These are phyloP conservation scores for Drosophila sordidula DNA, from an alignment of 2,888 invertebrate species.

Conservation along the genomic window DNA sequence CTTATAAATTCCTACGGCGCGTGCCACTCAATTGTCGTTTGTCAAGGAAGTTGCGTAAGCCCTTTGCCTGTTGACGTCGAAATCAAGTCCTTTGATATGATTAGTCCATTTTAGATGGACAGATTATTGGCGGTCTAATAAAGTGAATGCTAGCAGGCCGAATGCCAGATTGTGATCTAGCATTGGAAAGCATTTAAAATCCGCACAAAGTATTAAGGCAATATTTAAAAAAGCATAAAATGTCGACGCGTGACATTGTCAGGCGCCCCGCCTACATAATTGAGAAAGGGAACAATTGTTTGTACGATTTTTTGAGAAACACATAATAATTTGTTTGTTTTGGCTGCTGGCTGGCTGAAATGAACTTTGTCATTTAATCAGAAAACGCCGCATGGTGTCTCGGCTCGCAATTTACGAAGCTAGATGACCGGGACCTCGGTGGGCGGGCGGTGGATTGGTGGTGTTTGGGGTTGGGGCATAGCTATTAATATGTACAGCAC, in stretches of 20 bases:
- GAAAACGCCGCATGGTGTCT: slow-evolving; percentile 77
- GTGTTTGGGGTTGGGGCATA: slow-evolving; percentile 20
- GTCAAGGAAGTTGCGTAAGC: slow-evolving; percentile 22
- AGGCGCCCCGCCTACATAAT: slow-evolving; percentile 31
- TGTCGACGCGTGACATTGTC: slow-evolving; percentile 46
- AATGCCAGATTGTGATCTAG: slow-evolving; percentile 10
- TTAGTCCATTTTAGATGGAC: slow-evolving; percentile 30
- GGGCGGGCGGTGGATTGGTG: background rate
- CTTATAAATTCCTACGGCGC: slow-evolving; percentile 70
- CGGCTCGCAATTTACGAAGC: slow-evolving; percentile 30
- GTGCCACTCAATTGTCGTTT: slow-evolving; percentile 73
- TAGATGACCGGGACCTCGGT: background rate
- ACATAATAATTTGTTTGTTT: slow-evolving; percentile 14
- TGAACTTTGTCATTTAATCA: slow-evolving; percentile 78
- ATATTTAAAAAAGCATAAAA: slow-evolving; percentile 22
- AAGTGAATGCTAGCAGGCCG: slow-evolving; percentile 1
- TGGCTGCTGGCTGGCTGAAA: slow-evolving; percentile 25
- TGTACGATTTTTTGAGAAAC: slow-evolving; percentile 2
- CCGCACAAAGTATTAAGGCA: background rate
- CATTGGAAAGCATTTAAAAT: slow-evolving; percentile 3
- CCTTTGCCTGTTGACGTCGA: slow-evolving; percentile 33
- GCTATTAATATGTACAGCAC: slow-evolving; percentile 38
- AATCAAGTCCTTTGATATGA: slow-evolving; percentile 69
- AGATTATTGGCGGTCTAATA: slow-evolving; percentile 21
- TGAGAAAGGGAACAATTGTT: slow-evolving; percentile 3